Percentiles rank a stretch among this genome's conserved stretches.
Evolutionary conservation across 2,797 vertebrate genomes (phyloP).

Genomic region (Lacerta viridis): DNA sequence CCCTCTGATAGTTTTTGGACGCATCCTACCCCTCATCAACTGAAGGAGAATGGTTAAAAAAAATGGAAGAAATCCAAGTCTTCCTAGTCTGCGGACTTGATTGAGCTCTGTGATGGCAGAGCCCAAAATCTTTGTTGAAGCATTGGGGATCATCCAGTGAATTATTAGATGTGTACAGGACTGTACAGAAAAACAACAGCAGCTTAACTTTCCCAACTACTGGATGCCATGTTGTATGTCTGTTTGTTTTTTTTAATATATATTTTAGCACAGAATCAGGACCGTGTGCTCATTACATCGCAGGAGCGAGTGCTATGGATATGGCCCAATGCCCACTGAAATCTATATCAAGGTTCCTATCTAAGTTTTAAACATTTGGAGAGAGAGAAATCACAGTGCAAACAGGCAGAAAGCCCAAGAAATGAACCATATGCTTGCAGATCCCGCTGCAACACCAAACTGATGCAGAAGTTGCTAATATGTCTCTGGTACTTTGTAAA

Average conservation of each 20-base stretch:
- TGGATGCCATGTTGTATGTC: background rate
- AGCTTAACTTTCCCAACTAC: background rate
- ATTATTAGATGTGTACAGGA: background rate
- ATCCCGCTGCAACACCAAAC: slow-evolving; percentile 79
- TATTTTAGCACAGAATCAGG: background rate
- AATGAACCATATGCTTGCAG: slow-evolving; percentile 81
- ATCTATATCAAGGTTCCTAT: background rate
- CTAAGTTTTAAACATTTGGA: slow-evolving; percentile 63
- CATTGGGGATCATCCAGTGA: background rate
- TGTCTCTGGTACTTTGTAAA: slow-evolving; percentile 81
- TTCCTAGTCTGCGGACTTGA: background rate
- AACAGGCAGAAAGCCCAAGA: slow-evolving; percentile 75
- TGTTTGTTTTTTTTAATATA: background rate
- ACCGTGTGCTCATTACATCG: background rate
- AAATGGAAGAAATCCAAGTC: background rate
- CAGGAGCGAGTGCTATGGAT: background rate
- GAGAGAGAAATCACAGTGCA: slow-evolving; percentile 76
- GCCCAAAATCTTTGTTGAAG: background rate
- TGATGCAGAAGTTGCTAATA: slow-evolving; percentile 84
- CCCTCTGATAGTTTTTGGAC: too few species aligned
- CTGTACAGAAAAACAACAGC: background rate
- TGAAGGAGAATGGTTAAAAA: background rate
- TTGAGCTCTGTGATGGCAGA: too few species aligned
- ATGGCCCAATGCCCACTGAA: slow-evolving; percentile 25
- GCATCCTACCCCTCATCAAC: too few species aligned